Evolutionary conservation across 37 sponge, comb jelly and placozoan genomes (phyloP).

Genomic region (Trichoplax adhaerens): DNA sequence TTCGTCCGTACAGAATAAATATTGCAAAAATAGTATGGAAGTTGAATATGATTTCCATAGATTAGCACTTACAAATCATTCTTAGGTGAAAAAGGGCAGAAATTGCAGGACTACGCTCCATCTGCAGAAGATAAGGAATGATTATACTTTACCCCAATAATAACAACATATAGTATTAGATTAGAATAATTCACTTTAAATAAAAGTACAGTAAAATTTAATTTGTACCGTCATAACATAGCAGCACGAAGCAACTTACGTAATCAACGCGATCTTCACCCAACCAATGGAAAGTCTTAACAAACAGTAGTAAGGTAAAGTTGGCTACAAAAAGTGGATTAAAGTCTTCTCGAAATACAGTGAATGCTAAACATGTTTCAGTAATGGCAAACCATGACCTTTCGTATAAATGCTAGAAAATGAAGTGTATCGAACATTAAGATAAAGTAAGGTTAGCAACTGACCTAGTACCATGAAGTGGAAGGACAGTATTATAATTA

Average conservation of each 20-base stretch:
- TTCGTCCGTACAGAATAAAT: not conserved
- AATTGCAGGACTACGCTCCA: constrained; percentile 91
- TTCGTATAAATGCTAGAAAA: constrained; percentile 68
- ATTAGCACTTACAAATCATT: constrained; percentile 14
- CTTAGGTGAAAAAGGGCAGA: constrained; percentile 67
- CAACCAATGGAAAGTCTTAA: constrained; percentile 92
- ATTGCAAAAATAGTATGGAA: constrained; percentile 3
- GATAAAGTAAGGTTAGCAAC: too few relatives aligned
- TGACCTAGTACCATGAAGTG: too few relatives aligned
- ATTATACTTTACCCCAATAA: constrained; percentile 4
- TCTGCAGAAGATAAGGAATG: constrained; percentile 19
- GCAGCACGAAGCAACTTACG: constrained; percentile 31
- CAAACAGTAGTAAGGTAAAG: constrained; percentile 46
- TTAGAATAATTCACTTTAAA: not conserved
- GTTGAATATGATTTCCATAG: not conserved
- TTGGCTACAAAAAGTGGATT: constrained; percentile 55
- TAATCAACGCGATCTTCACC: constrained; percentile 70
- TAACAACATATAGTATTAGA: constrained; percentile 6
- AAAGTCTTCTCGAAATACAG: constrained; percentile 83
- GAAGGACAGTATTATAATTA: too few relatives aligned
- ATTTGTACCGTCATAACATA: not conserved
- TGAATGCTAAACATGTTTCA: constrained; percentile 85
- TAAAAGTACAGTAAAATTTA: not conserved
- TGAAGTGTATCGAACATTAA: not conserved
- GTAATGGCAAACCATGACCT: constrained; percentile 81